These are phyloP conservation scores for Capra hircus DNA, from an alignment of 2,113 vertebrate species.

Conservation along the genomic window DNA sequence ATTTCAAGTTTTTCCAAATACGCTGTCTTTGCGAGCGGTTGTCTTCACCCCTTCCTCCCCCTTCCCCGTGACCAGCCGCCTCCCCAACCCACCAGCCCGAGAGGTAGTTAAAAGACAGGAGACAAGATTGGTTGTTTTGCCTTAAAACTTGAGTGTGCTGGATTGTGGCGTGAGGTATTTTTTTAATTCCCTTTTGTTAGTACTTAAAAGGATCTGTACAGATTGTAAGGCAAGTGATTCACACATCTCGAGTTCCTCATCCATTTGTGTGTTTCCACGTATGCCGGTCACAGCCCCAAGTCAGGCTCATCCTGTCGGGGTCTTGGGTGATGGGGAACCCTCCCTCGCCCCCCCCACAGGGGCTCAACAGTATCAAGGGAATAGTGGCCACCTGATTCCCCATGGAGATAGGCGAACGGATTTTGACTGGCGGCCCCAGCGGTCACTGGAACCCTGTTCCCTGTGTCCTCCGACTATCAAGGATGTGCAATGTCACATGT, in stretches of 20 bases:
- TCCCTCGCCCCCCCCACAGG: neutral
- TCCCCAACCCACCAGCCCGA: neutral
- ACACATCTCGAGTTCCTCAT: constrained; percentile 32
- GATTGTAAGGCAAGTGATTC: constrained; percentile 62
- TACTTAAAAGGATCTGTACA: constrained; percentile 73
- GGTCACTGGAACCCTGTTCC: neutral
- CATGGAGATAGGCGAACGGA: neutral
- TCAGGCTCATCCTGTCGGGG: accelerated
- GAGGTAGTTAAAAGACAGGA: neutral
- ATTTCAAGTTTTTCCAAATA: neutral
- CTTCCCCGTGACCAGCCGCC: neutral
- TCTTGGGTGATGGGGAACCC: neutral
- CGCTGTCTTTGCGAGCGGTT: accelerated
- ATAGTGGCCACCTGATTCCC: neutral
- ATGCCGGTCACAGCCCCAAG: neutral
- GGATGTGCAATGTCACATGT: neutral
- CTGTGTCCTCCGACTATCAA: neutral
- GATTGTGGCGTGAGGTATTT: constrained; percentile 78
- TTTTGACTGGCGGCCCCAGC: neutral
- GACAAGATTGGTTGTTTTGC: constrained; percentile 28
- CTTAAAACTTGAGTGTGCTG: constrained; percentile 55
- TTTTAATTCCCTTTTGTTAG: constrained; percentile 83
- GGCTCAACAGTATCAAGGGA: neutral
- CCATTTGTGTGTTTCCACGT: neutral
- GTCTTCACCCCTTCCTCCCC: too few relatives aligned